phyloP scores from a whole-genome alignment of 2,888 invertebrate genomes.

The Endotricha flammealis region DNA sequence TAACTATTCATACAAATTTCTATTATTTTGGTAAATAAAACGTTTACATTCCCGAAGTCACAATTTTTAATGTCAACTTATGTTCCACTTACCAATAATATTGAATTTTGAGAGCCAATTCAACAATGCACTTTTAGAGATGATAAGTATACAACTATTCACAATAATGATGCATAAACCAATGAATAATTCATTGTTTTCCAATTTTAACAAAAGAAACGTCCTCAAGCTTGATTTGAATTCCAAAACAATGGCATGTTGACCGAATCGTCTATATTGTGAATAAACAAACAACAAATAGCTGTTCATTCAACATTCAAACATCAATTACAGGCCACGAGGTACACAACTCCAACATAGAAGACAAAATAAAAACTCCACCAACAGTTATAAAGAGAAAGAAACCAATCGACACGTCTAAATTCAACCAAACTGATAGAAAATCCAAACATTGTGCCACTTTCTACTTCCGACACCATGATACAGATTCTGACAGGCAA shows the following conservation, averaged over 20 bases:
- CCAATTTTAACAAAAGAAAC: constrained; percentile 2
- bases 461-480: constrained; percentile 91
- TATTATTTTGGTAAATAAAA: no score
- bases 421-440: constrained; percentile 84
- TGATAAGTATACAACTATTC: no score
- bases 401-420: constrained; percentile 77
- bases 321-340: constrained; percentile 49
- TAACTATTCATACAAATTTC: no score
- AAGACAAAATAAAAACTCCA: constrained; percentile 55
- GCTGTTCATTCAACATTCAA: constrained; percentile 17
- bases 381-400: constrained; percentile 72
- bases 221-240: constrained; percentile 33
- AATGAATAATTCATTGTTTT: no score
- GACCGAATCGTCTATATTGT: constrained; percentile 25
- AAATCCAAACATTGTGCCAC: constrained; percentile 90
- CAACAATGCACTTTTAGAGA: no score
- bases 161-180: no score
- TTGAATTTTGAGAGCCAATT: no score
- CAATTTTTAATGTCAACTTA: no score
- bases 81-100: no score
- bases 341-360: constrained; percentile 36
- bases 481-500: constrained; percentile 90
- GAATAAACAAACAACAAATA: constrained; percentile 34
- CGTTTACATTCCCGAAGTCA: no score
- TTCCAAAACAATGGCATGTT: constrained; percentile 44